Base-by-base conservation (phyloP, 2,888 invertebrate genomes). In the Odiellus spinosus region DNA sequence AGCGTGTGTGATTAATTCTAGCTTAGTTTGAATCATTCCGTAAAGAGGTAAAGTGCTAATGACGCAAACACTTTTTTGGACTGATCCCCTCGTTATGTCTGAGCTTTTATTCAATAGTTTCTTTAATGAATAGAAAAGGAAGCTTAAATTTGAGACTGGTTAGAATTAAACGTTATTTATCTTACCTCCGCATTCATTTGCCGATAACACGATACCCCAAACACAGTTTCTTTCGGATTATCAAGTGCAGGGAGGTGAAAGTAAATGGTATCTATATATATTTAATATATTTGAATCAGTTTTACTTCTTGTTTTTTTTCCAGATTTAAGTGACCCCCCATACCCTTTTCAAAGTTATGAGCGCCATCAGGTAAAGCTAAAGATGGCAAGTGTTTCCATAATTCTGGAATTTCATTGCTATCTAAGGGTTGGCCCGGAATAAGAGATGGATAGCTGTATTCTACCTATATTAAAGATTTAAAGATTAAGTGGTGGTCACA, bases 41-140 rank as follows among this genome's bases (percentile, higher is more conserved):
- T 86, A 98, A 11, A 96, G 72, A 3, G 96, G 96, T 54, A 82
- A 72, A 49, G 77, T 77, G 60, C 90, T 87, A 48, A 98, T 71
- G 15, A 96, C 87, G 71, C 93, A 93, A 1, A 98, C 95, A 60
- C 91, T 88, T 67, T 98, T 98, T 70, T 96, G 96, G 14, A 98
- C 93, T 3, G 93, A 90, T 60, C 88, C 90, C 57, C 98, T 74
- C 0, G 96, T 98, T 63, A 98, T 87, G 62, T 98, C 95, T 3
- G 87, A 83, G 2, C 90, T 87, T 58, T 81, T 81, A 63, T 86
- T 85, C 61, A 83, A 77, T 35, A 98, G 73, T 75, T 87, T 84
- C 87, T 93, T n/a, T n/a, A n/a, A n/a, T n/a, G n/a, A n/a, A n/a
- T n/a, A 66, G 18, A 70, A 68, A 47, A 57, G 32, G 18, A 3